These are phyloP conservation scores for Sminthurides aquaticus DNA, from an alignment of 2,888 invertebrate genomes.

Conservation along the genomic window DNA sequence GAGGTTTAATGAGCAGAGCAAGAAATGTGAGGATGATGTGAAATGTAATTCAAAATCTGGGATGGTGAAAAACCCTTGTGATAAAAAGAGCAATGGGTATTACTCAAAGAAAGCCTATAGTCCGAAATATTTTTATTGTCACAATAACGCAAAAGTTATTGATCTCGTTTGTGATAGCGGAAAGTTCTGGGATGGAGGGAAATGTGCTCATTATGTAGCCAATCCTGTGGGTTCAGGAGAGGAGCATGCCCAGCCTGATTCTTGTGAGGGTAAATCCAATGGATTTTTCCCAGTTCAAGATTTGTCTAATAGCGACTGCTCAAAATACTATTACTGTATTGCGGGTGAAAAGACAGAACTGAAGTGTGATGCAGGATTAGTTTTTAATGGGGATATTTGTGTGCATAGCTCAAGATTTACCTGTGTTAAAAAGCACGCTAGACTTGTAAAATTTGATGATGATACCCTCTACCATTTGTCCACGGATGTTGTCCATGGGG, in stretches of 20 bases:
- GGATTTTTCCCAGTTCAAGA: constrained; percentile 37
- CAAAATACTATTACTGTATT: constrained; percentile 40
- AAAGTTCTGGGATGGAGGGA: constrained; percentile 30
- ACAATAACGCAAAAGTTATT: constrained; percentile 40
- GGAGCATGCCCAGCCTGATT: constrained; percentile 2
- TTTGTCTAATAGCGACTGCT: constrained; percentile 24
- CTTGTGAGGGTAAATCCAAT: constrained; percentile 33
- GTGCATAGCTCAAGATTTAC: constrained; percentile 32
- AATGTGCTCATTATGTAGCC: constrained; percentile 19
- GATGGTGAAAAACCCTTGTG: constrained; percentile 32
- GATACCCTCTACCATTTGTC: background rate
- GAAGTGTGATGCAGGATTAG: constrained; percentile 30
- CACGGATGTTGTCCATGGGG: background rate
- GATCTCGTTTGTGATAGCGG: constrained; percentile 37
- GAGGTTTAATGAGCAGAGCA: constrained; percentile 33
- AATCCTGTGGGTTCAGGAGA: constrained; percentile 16
- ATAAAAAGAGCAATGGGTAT: constrained; percentile 37
- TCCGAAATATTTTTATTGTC: constrained; percentile 40
- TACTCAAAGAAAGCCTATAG: constrained; percentile 28
- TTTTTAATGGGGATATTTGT: constrained; percentile 43
- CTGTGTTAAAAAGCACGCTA: constrained; percentile 23
- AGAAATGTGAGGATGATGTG: constrained; percentile 36
- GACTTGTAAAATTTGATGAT: background rate
- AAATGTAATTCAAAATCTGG: constrained; percentile 25
- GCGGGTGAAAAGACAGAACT: constrained; percentile 37